Base-by-base conservation (phyloP, 2,797 vertebrate species). In the Gallirallus australis region DNA sequence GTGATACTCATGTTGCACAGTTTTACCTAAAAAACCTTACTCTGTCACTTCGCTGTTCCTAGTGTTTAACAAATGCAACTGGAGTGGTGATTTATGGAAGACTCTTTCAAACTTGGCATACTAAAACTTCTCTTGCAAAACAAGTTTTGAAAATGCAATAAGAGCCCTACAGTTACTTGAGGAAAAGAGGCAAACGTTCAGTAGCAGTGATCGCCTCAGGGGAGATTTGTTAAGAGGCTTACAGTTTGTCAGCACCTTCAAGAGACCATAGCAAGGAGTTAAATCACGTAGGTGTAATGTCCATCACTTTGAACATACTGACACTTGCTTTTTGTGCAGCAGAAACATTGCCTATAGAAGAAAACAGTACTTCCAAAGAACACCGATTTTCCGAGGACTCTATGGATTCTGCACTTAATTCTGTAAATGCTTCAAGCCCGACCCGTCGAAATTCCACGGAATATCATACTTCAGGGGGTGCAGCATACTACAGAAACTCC, bases 391-490 rank as follows among this genome's bases (percentile, higher is more conserved):
- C 98, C 45, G 98, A 99, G 79, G 97, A 98, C 86, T 97, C 98
- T 88, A 98, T 99, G 98, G 99, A 98, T 96, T 99, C 98, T 3
- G 98, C 98, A 91, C 98, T 98, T 92, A 99, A 98, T 97, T 98
- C 98, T 96, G 98, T 98, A 96, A 98, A 97, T 61, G 98, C 98
- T 9, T 98, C 98, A 39, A 98, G 97, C 57, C 98, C 98, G 12
- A 89, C 92, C 6, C 90, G 85, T 71, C 98, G 97, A 87, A 98
- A 96, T 93, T 94, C 98, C 77, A 97, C 96, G 0, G 98, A 98
- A 90, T 99, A 98, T 94, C 98, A 96, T 61, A 77, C 97, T 63
- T 96, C 98, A 80, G 96, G 98, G 90, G 97, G 96, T 94, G 95
- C 97, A 90, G 95, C 98, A 1, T 99, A 98, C 95, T 99, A 98